Base-by-base conservation (phyloP, 23 tunicate genomes). In the Halocynthia aurantium region DNA sequence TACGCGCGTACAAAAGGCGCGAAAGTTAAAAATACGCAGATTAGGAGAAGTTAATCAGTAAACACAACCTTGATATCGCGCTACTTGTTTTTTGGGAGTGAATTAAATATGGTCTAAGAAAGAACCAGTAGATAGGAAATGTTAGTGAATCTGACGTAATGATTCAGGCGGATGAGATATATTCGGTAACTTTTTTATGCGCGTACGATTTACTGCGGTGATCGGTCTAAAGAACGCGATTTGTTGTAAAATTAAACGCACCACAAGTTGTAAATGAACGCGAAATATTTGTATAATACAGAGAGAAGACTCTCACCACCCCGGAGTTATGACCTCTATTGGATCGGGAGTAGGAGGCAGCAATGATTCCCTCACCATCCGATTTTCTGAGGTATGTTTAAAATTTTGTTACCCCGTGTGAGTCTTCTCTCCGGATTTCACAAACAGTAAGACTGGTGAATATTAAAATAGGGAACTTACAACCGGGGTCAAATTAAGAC, bases 331-430 rank as follows among this genome's bases (percentile, higher is more conserved):
- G 44, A 40, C 84, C 7, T 8, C 68, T 12, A 76, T 75, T 53
- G 77, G 52, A 7, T 58, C 63, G n/a, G n/a, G 15, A 58, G 75
- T 73, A 60, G 91, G 91, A n/a, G 60, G 56, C 15, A 76, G 76
- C 20, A 86, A 86, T 51, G 91, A 86, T 20, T 86, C 91, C 7
- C 57, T 86, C 51, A 86, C 84, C 10, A 86, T 86, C 51, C 67
- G 91, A 19, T 86, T 86, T 86, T 86, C 91, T 9, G 91, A 86
- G 78, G 91, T 86, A 17, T n/a, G 86, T 53, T 49, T 20, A 71
- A 52, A 13, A 76, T 22, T 20, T 31, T 60, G 55, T 76, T 50
- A 76, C 50, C 49, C 40, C 70, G 70, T 40, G 51, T 40, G 17
- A 11, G 19, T 54, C 40, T 44, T 13, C 66, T 55, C 6, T 77